These are phyloP conservation scores for Malthinus flaveolus DNA, from an alignment of 2,888 invertebrate species.

Conservation along the genomic window DNA sequence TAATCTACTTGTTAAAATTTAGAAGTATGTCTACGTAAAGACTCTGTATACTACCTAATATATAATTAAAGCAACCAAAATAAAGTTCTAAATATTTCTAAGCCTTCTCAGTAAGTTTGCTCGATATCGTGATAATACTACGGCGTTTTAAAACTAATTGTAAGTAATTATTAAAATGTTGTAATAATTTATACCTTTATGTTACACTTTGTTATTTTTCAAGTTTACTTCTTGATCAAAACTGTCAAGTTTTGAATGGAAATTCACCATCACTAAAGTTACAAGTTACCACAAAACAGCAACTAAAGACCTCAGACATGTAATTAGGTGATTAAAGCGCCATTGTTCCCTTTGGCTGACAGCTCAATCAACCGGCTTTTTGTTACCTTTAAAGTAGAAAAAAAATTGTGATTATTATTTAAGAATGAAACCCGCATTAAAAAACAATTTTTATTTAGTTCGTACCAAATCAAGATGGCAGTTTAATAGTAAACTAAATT, in stretches of 20 bases:
- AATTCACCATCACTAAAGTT: constrained; percentile 34
- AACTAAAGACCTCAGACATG: constrained; percentile 51
- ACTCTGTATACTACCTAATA: too few relatives aligned
- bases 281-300: constrained; percentile 47
- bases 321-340: constrained; percentile 55
- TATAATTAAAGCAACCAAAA: too few relatives aligned
- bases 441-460: constrained; percentile 51
- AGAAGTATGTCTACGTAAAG: too few relatives aligned
- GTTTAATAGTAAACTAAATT: constrained; percentile 26
- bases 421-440: constrained; percentile 51
- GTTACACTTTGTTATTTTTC: neutral
- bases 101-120: too few relatives aligned
- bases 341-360: constrained; percentile 54
- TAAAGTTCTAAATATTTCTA: too few relatives aligned
- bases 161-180: constrained; percentile 3
- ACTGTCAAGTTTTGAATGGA: constrained; percentile 9
- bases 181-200: neutral
- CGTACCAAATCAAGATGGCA: constrained; percentile 39
- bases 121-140: too few relatives aligned
- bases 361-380: constrained; percentile 54
- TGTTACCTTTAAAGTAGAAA: constrained; percentile 44
- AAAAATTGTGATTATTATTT: constrained; percentile 50
- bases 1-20: too few relatives aligned
- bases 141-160: neutral
- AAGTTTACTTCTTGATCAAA: constrained; percentile 2